Percentiles rank a stretch among this genome's conserved stretches.
Conservation (phyloP, 2,113 vertebrate genomes). For the Aphyosemion australe region DNA sequence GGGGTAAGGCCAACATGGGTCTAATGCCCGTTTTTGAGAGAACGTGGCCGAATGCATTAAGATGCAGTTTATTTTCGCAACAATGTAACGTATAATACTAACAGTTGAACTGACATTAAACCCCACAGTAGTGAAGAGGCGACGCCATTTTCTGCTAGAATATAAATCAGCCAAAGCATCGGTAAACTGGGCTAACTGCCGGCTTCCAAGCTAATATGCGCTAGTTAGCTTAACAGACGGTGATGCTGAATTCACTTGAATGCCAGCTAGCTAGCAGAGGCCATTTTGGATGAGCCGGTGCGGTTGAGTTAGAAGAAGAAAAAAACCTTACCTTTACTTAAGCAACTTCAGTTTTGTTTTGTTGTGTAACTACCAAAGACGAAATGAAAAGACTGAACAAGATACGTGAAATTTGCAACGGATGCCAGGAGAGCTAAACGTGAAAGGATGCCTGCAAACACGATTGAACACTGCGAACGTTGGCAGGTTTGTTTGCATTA, state of each 20-base stretch:
- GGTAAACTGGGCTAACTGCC: constrained; percentile 19
- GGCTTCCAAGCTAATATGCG: constrained; percentile 38
- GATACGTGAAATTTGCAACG: constrained; percentile 11
- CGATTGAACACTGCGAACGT: constrained; percentile 28
- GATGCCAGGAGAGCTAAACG: constrained; percentile 23
- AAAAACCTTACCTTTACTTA: constrained; percentile 76
- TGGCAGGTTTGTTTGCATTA: constrained; percentile 49
- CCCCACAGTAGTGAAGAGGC: constrained; percentile 2
- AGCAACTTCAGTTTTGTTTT: constrained; percentile 78
- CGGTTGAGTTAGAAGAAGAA: constrained; percentile 23
- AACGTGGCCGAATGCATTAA: too few species aligned
- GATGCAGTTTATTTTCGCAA: too few species aligned
- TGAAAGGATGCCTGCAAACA: constrained; percentile 34
- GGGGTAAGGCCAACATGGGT: neutral
- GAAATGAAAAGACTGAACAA: constrained; percentile 42
- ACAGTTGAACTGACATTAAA: neutral
- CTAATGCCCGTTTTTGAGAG: constrained; percentile 1
- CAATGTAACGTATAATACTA: neutral
- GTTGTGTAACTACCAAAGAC: constrained; percentile 57
- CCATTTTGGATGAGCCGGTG: constrained; percentile 78
- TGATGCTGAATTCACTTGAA: constrained; percentile 12
- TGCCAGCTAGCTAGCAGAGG: constrained; percentile 54
- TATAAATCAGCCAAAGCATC: constrained; percentile 41
- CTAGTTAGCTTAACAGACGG: constrained; percentile 27
- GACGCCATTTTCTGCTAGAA: constrained; percentile 75